Evolutionary conservation across 1,140 invertebrate species (phyloP).

Genomic region (Doryteuthis pealeii): DNA sequence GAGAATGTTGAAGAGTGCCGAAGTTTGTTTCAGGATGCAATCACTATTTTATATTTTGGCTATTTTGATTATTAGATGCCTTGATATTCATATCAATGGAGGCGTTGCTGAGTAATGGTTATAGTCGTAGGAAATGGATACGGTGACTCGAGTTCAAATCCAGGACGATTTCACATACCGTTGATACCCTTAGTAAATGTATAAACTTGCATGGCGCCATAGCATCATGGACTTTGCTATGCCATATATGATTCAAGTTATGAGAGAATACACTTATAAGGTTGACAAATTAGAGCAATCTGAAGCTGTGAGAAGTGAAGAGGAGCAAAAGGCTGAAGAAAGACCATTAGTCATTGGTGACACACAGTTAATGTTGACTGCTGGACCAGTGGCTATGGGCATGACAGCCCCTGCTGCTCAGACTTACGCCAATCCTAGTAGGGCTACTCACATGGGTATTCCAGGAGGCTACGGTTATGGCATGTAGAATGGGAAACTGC

Average conservation of each 20-base stretch:
- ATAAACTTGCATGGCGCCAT: constrained; percentile 96
- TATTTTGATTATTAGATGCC: too few species aligned
- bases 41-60: too few species aligned
- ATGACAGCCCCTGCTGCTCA: constrained; percentile 29
- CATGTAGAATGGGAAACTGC: constrained; percentile 32
- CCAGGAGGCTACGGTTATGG: constrained; percentile 42
- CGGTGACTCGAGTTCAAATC: too few species aligned
- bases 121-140: too few species aligned
- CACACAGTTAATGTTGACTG: constrained; percentile 93
- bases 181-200: too few species aligned
- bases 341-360: constrained; percentile 65
- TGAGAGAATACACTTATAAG: constrained; percentile 62
- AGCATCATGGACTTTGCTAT: constrained; percentile 99
- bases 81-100: too few species aligned
- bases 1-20: too few species aligned
- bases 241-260: constrained; percentile 96
- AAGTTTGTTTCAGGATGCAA: too few species aligned
- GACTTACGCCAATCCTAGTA: constrained; percentile 25
- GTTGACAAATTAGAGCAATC: constrained; percentile 60
- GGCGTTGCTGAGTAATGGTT: too few species aligned
- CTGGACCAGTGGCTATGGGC: constrained; percentile 76
- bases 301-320: constrained; percentile 57
- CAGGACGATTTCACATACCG: too few species aligned
- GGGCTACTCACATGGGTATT: constrained; percentile 36
- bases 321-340: constrained; percentile 58